A percentile compares a stretch with the other conserved stretches of the same genome.
Conservation (phyloP, 2,797 vertebrate species). For the Morus bassanus region DNA sequence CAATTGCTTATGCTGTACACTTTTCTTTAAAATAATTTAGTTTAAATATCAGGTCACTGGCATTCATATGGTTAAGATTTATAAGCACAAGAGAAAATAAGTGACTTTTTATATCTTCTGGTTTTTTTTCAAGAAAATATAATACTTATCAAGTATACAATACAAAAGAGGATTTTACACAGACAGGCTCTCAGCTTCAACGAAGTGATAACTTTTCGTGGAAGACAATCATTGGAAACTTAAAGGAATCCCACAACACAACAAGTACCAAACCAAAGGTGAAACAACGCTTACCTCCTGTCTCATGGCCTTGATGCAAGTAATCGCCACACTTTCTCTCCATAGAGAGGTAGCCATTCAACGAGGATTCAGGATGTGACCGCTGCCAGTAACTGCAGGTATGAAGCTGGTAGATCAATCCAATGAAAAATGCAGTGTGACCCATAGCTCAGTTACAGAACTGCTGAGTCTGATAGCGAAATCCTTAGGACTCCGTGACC, state of each 20-base stretch:
- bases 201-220: neutral
- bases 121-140: neutral
- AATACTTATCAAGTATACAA: neutral
- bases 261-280: neutral
- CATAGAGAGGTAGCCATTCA: neutral
- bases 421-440: neutral
- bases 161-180: neutral
- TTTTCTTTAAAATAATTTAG: neutral
- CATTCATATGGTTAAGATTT: neutral
- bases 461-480: fast-evolving
- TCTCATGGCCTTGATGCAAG: neutral
- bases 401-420: neutral
- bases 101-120: neutral
- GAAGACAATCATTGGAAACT: neutral
- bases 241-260: neutral
- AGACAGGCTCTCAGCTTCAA: neutral
- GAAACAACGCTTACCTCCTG: neutral
- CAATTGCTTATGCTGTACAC: neutral
- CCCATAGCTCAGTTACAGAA: neutral
- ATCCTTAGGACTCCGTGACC: neutral
- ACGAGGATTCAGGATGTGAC: neutral
- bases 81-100: neutral
- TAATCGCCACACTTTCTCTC: fast-evolving
- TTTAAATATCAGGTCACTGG: neutral
- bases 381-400: neutral